Evolutionary conservation across 2,888 invertebrate genomes (phyloP), one percentile per base, ranked within the genome.

Genomic region (Ophion ellenae): DNA sequence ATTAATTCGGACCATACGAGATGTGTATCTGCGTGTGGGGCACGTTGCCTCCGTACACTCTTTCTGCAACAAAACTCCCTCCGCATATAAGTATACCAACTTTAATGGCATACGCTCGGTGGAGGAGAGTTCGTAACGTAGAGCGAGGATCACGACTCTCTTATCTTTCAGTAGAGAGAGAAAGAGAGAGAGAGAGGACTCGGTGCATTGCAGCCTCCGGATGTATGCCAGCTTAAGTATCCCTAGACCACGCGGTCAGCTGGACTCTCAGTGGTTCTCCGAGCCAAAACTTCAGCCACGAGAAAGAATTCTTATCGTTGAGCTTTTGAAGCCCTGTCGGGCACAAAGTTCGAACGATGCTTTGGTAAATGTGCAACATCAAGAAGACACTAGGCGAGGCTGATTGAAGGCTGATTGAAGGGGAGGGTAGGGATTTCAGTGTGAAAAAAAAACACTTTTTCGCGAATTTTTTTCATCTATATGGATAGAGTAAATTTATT

Each of bases 1-100:
- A 93, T 93, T 93, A 93, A 93, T 93, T 93, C 93, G 92, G 92
- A 90, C 90, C 91, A 92, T 90, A 90, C 89, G 87, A 91, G 93
- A 93, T 93, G 92, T 90, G 91, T 92, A 93, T 93, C 93, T 92
- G 88, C 88, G 89, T 89, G 84, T 89, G 88, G 89, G 88, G 90
- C 90, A 83, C 73, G 89, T 88, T 87, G 89, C 88, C 88, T 69
- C 47, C 83, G 88, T 89, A 89, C 70, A 75, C 75, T 59, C 71
- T 71, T 45, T 40, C 61, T 40, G 70, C 47, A 53, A 53, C 76
- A 32, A 76, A 76, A 76, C 66, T 64, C 17, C 47, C 66, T 64
- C 70, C 70, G 66, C 63, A 69, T 69, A 69, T 14, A 40, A 20
- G 24, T 74, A 59, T 53, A 57, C 59, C n/a, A 14, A 66, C 73